Percentiles rank a stretch among this genome's conserved stretches.
phyloP scores from a whole-genome alignment of 2,797 vertebrate genomes.

The Morus bassanus region DNA sequence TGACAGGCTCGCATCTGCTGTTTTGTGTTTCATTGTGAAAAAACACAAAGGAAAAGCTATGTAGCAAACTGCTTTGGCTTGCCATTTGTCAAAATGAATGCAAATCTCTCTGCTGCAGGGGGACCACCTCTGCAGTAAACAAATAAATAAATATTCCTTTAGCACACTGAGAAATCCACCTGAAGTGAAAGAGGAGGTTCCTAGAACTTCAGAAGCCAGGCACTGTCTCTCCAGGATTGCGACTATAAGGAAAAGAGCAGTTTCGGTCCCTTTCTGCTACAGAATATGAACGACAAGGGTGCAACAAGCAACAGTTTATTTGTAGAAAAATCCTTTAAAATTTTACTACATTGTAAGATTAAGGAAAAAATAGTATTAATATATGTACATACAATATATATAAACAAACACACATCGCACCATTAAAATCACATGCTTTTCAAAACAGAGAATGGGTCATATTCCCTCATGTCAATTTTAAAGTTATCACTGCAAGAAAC shows the following conservation, averaged over 20 bases:
- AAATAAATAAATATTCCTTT: neutral
- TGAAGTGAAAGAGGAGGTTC: neutral
- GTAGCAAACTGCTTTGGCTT: neutral
- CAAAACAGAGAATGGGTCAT: constrained; percentile 65
- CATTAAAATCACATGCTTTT: constrained; percentile 78
- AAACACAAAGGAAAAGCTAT: neutral
- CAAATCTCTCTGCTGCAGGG: neutral
- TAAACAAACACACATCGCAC: constrained; percentile 76
- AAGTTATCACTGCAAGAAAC: constrained; percentile 70
- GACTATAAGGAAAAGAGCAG: neutral
- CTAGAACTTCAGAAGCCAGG: neutral
- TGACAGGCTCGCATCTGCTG: neutral
- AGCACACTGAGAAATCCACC: neutral
- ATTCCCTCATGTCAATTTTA: constrained; percentile 70
- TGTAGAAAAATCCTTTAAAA: constrained; percentile 72
- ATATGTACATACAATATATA: constrained; percentile 82
- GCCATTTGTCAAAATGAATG: neutral
- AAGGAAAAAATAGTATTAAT: constrained; percentile 85
- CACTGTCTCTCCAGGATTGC: neutral
- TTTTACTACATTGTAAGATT: constrained; percentile 85
- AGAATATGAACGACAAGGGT: constrained; percentile 34
- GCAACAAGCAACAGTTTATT: constrained; percentile 80
- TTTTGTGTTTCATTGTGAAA: neutral
- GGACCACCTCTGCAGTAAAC: neutral
- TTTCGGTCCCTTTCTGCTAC: neutral